Percentiles rank a stretch among this genome's conserved stretches.
Conservation (phyloP, 2,113 vertebrate species). For the Emydura subglobosa region DNA sequence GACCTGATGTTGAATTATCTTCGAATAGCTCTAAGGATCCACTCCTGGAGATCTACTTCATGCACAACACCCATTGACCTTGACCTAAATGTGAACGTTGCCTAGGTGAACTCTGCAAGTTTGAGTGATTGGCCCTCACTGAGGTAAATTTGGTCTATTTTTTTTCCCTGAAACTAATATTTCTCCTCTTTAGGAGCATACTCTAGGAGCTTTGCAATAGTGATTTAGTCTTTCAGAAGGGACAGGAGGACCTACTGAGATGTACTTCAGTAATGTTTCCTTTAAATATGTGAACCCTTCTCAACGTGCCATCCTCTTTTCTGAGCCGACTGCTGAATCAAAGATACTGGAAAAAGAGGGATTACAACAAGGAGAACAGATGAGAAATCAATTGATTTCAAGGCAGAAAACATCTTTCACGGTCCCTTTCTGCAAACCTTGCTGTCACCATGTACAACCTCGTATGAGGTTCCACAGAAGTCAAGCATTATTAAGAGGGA, state of each 20-base stretch:
- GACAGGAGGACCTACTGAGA: not conserved
- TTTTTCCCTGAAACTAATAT: not conserved
- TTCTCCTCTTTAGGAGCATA: not conserved
- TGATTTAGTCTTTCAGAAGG: not conserved
- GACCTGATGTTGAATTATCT: not conserved
- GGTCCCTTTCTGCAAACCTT: not conserved
- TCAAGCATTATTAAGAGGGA: rapidly evolving
- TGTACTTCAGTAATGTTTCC: not conserved
- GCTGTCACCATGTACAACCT: not conserved
- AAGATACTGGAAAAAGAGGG: not conserved
- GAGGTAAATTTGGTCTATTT: not conserved
- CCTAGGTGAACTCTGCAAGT: not conserved
- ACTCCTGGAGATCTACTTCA: not conserved
- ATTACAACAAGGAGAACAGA: not conserved
- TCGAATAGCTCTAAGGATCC: not conserved
- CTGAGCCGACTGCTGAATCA: not conserved
- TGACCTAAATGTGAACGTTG: not conserved
- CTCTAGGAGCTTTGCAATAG: not conserved
- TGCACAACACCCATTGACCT: not conserved
- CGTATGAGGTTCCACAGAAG: not conserved
- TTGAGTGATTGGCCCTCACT: not conserved
- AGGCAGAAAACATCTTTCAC: not conserved
- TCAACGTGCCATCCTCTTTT: not conserved
- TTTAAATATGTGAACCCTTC: not conserved
- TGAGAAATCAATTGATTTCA: not conserved